Conservation (phyloP, 2,888 invertebrate genomes). For the Hyposoter dolosus region DNA sequence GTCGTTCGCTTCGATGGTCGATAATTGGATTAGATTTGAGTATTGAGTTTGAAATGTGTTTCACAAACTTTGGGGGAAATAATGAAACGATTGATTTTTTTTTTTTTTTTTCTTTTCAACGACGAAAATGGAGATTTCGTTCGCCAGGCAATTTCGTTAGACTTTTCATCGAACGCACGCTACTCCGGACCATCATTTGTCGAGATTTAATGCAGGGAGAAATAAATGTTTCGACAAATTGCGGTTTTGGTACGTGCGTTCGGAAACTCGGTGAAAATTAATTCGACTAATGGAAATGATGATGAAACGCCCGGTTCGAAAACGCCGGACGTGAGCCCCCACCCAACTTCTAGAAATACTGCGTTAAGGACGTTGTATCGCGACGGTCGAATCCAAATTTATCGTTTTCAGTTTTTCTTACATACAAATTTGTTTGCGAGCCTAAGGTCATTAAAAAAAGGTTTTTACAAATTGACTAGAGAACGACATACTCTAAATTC, state of each 20-base stretch:
- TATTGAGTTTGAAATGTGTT: not conserved
- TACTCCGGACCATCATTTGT: constrained; percentile 39
- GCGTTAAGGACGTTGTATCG: no score
- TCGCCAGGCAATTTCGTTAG: not conserved
- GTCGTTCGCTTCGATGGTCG: not conserved
- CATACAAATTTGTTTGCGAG: no score
- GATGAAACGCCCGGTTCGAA: constrained; percentile 24
- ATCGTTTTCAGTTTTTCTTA: no score
- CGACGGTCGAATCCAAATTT: no score
- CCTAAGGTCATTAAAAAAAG: no score
- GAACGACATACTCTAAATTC: no score
- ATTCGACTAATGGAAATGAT: constrained; percentile 68
- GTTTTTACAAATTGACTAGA: no score
- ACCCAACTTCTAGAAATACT: not conserved
- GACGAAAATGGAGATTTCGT: not conserved
- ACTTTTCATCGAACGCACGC: constrained; percentile 18
- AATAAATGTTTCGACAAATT: constrained; percentile 50
- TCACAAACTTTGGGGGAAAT: not conserved
- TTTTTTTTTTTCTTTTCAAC: not conserved
- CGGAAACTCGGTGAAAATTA: constrained; percentile 62
- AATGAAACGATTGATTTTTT: constrained; percentile 1
- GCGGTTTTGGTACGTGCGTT: constrained; percentile 40
- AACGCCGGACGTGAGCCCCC: not conserved
- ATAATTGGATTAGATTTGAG: not conserved
- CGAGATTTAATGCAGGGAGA: constrained; percentile 47